Evolutionary conservation across 2,888 invertebrate genomes (phyloP).

Genomic region (Ceraclea dissimilis): DNA sequence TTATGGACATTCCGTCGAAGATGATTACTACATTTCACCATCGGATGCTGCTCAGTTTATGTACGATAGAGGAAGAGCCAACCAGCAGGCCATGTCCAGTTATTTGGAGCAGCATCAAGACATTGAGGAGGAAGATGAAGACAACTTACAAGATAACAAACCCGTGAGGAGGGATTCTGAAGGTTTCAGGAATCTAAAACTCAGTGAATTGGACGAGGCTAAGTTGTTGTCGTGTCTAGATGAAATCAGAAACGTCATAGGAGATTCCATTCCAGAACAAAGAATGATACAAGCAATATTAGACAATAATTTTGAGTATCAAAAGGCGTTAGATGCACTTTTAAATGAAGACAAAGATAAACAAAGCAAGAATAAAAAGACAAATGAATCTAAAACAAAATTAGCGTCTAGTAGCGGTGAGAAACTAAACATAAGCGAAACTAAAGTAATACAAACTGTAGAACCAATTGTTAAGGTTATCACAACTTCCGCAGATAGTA

Average conservation of each 20-base stretch:
- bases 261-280: constrained; percentile 66
- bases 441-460: not conserved
- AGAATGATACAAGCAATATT: constrained; percentile 65
- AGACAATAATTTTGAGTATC: constrained; percentile 63
- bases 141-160: constrained; percentile 45
- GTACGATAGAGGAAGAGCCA: constrained; percentile 70
- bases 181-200: constrained; percentile 42
- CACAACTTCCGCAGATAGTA: constrained; percentile 34
- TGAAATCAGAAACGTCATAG: constrained; percentile 71
- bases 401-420: not conserved
- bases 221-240: constrained; percentile 78
- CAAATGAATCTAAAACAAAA: constrained; percentile 8
- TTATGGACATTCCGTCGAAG: constrained; percentile 91
- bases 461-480: constrained; percentile 32
- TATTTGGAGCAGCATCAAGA: constrained; percentile 62
- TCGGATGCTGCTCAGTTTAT: constrained; percentile 79
- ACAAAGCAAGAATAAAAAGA: constrained; percentile 19
- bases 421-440: not conserved
- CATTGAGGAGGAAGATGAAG: constrained; percentile 42
- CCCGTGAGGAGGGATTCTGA: constrained; percentile 41
- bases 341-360: constrained; percentile 46
- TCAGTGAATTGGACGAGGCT: constrained; percentile 62
- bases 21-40: constrained; percentile 85
- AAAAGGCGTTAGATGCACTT: constrained; percentile 66
- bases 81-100: constrained; percentile 65